Percentiles rank a stretch among this genome's conserved stretches.
These are phyloP conservation scores for Phlogophora meticulosa DNA, from an alignment of 2,888 invertebrate genomes.

Conservation along the genomic window DNA sequence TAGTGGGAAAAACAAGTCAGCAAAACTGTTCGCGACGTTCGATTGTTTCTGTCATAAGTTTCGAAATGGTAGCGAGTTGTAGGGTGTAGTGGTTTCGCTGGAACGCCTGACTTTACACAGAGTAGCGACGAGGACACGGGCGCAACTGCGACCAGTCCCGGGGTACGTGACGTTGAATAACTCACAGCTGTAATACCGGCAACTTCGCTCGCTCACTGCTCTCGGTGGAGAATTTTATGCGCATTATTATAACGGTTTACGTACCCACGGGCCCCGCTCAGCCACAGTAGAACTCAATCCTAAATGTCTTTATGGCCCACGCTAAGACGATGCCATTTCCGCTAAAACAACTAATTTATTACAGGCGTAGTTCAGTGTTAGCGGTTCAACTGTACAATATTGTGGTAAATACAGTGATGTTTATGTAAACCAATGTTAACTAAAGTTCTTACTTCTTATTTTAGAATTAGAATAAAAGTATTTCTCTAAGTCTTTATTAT, in stretches of 20 bases:
- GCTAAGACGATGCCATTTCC: constrained; percentile 78
- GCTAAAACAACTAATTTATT: constrained; percentile 82
- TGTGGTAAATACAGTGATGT: constrained; percentile 67
- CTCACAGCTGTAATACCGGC: constrained; percentile 79
- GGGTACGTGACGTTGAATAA: constrained; percentile 86
- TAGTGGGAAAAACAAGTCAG: constrained; percentile 47
- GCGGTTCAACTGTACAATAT: constrained; percentile 70
- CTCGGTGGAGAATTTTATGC: constrained; percentile 82
- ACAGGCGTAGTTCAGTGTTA: constrained; percentile 70
- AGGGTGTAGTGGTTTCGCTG: constrained; percentile 54
- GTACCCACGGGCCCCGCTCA: constrained; percentile 69
- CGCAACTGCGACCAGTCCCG: constrained; percentile 68
- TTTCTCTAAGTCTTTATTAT: no score
- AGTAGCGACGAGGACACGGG: constrained; percentile 61
- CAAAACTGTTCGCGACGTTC: constrained; percentile 56
- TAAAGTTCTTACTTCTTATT: constrained; percentile 31
- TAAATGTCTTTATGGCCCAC: constrained; percentile 80
- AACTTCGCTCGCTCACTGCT: constrained; percentile 80
- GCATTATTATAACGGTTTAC: constrained; percentile 82
- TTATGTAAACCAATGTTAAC: constrained; percentile 50
- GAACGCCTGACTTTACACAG: constrained; percentile 59
- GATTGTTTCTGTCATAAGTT: constrained; percentile 66
- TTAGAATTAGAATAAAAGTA: no score
- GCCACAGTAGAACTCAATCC: constrained; percentile 77
- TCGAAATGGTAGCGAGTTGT: constrained; percentile 52